Conservation (phyloP, 1,140 invertebrate species). For the Drosophila miranda region DNA sequence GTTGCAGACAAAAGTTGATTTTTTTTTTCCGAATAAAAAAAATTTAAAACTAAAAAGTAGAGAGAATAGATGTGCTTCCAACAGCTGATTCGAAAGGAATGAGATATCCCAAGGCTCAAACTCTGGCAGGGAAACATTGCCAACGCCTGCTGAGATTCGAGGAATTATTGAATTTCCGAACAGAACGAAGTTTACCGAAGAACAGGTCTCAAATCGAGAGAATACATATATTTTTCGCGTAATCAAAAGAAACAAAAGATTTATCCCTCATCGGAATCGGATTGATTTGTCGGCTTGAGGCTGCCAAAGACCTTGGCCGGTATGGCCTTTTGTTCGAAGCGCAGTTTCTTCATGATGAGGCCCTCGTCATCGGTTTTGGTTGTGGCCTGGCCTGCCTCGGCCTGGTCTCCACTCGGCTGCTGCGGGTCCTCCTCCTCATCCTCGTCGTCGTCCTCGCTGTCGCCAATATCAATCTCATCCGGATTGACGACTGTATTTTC, state of each 20-base stretch:
- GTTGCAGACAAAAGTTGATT: no score
- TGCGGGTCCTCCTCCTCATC: conserved; percentile 87
- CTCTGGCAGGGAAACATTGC: no score
- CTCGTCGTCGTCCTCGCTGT: conserved; percentile 90
- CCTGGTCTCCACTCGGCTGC: conserved; percentile 82
- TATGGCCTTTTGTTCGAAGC: conserved; percentile 91
- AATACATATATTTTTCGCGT: neutral
- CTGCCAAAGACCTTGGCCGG: conserved; percentile 94
- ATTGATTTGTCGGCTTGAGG: conserved; percentile 82
- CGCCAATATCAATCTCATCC: conserved; percentile 96
- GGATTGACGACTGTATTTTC: conserved; percentile 89
- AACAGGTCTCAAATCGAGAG: neutral
- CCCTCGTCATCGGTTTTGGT: conserved; percentile 81
- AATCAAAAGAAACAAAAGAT: neutral
- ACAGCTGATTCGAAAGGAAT: no score
- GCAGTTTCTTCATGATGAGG: conserved; percentile 85
- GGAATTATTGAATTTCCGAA: neutral
- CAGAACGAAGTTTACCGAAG: neutral
- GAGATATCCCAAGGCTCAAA: no score
- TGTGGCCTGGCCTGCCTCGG: conserved; percentile 66
- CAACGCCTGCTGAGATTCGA: no score
- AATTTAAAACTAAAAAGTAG: no score
- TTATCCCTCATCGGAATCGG: conserved; percentile 65
- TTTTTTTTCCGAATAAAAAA: no score
- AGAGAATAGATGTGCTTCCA: no score